phyloP scores from a whole-genome alignment of 1,140 invertebrate genomes.

The Pachyrhynchus sulphureomaculatus region DNA sequence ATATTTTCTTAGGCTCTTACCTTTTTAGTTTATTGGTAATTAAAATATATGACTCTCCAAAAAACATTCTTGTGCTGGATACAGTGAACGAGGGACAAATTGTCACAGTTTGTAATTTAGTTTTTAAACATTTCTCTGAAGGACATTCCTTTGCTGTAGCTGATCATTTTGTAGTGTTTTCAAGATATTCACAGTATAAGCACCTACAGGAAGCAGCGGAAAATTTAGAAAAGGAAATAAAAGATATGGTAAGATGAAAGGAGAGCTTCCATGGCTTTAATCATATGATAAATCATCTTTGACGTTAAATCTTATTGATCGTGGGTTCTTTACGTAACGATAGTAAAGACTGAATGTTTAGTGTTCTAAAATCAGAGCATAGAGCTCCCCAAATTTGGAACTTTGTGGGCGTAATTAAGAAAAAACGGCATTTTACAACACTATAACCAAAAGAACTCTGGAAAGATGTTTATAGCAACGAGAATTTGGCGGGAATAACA shows the following conservation, averaged over 20 bases:
- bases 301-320: too few species aligned
- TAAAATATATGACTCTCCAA: constrained; percentile 63
- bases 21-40: constrained; percentile 57
- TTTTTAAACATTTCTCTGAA: constrained; percentile 24
- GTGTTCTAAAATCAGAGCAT: too few species aligned
- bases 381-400: too few species aligned
- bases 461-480: too few species aligned
- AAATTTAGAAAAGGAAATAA: constrained; percentile 33
- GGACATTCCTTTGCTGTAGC: constrained; percentile 36
- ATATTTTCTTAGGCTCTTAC: constrained; percentile 27
- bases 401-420: too few species aligned
- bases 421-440: too few species aligned
- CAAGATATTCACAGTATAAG: constrained; percentile 37
- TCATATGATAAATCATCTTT: too few species aligned
- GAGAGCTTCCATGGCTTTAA: too few species aligned
- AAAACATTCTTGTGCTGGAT: constrained; percentile 61
- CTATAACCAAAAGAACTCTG: too few species aligned
- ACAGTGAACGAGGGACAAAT: constrained; percentile 58
- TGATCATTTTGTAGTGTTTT: constrained; percentile 41
- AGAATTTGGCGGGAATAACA: too few species aligned
- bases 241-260: constrained; percentile 1
- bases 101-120: constrained; percentile 63
- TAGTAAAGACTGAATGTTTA: too few species aligned
- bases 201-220: constrained; percentile 38
- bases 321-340: too few species aligned